These are phyloP conservation scores for Ctenosaura bakeri DNA, from an alignment of 2,797 vertebrate species.

Conservation along the genomic window DNA sequence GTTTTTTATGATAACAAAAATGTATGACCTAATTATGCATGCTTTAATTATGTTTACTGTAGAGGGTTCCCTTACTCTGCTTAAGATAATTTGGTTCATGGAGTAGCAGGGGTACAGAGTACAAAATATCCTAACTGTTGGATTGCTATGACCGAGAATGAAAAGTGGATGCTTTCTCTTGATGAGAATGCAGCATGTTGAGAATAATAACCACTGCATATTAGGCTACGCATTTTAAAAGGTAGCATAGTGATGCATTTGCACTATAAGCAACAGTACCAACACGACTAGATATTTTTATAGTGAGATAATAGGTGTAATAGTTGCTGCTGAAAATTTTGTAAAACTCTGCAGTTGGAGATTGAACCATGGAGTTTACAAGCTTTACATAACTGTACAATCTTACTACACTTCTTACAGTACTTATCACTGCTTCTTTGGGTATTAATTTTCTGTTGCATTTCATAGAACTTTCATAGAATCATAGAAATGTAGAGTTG, in stretches of 20 bases:
- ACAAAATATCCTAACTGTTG: background rate
- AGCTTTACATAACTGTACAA: background rate
- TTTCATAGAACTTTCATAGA: background rate
- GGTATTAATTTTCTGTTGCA: background rate
- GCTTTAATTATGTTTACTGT: background rate
- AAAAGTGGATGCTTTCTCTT: constrained; percentile 28
- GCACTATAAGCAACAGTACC: constrained; percentile 51
- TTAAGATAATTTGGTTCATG: constrained; percentile 30
- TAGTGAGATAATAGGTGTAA: background rate
- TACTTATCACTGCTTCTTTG: background rate
- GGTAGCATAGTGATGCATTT: constrained; percentile 65
- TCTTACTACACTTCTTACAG: background rate
- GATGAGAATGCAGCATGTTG: constrained; percentile 62
- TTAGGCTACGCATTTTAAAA: constrained; percentile 60
- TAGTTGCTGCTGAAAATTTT: background rate
- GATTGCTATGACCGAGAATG: constrained; percentile 36
- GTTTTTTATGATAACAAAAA: constrained; percentile 23
- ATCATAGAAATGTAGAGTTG: no score
- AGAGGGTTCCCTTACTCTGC: background rate
- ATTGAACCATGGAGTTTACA: background rate
- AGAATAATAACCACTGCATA: constrained; percentile 54
- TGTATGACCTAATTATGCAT: constrained; percentile 32
- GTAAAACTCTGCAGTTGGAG: background rate
- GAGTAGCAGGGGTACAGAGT: background rate
- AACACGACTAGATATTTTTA: constrained; percentile 42